Percentiles rank a stretch among this genome's conserved stretches.
Evolutionary conservation across 2,113 vertebrate species (phyloP).

Genomic region (Heterotilapia buettikoferi): DNA sequence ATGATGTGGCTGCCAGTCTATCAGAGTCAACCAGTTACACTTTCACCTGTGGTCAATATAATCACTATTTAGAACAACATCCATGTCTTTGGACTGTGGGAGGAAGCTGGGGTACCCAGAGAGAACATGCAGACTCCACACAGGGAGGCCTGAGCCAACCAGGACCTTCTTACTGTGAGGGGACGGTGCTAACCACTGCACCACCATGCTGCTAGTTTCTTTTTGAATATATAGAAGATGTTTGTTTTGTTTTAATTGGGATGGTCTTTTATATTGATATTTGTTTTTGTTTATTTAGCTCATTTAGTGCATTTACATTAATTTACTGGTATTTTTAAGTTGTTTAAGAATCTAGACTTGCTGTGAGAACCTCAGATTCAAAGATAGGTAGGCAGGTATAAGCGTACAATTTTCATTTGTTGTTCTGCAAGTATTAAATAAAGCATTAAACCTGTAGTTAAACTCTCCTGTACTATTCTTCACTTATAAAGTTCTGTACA

Average conservation of each 20-base stretch:
- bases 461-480: not conserved
- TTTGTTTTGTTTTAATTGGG: not conserved
- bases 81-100: not conserved
- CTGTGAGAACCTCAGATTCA: not conserved
- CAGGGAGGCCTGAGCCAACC: not conserved
- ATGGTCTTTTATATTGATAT: not conserved
- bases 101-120: not conserved
- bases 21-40: fast-evolving
- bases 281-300: not conserved
- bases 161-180: not conserved
- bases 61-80: not conserved
- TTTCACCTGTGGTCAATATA: not conserved
- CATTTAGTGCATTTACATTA: not conserved
- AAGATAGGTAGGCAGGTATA: not conserved
- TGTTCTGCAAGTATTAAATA: not conserved
- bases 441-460: not conserved
- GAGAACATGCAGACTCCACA: not conserved
- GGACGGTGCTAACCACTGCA: not conserved
- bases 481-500: not conserved
- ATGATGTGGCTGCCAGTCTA: fast-evolving
- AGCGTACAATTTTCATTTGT: not conserved
- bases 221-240: not conserved
- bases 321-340: not conserved
- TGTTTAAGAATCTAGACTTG: not conserved
- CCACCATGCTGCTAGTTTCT: not conserved